Conservation (phyloP, 2,113 vertebrate species). For the Etheostoma cragini region DNA sequence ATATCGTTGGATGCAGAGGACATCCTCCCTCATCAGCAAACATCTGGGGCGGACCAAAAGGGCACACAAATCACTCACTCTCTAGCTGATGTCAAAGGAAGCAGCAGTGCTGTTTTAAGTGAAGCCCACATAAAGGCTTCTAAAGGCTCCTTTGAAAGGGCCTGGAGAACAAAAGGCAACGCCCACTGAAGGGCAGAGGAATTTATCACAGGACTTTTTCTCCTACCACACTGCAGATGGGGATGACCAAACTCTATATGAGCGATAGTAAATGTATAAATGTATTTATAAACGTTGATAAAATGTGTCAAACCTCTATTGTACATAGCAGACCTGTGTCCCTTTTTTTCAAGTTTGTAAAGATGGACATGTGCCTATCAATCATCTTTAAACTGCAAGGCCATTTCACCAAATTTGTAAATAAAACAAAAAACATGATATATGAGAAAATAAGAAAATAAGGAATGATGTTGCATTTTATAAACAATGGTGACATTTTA, state of each 20-base stretch:
- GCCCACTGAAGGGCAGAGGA: conserved; percentile 32
- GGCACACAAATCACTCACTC: conserved; percentile 74
- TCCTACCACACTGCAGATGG: neutral
- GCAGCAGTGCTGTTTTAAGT: conserved; percentile 51
- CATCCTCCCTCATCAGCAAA: conserved; percentile 72
- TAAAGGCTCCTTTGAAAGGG: conserved; percentile 55
- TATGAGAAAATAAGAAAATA: neutral
- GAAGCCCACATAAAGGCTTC: conserved; percentile 30
- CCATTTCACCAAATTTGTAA: neutral
- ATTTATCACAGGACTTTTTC: conserved; percentile 35
- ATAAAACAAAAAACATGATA: neutral
- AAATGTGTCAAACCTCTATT: conserved; percentile 1
- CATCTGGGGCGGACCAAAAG: conserved; percentile 65
- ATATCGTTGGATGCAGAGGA: conserved; percentile 46
- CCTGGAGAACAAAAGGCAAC: conserved; percentile 51
- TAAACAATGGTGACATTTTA: neutral
- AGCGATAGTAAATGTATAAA: neutral
- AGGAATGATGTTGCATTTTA: neutral
- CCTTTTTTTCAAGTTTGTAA: neutral
- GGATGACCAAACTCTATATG: neutral
- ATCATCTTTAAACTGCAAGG: neutral
- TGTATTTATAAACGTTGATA: neutral
- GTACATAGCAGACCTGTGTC: neutral
- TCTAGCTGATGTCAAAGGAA: conserved; percentile 56
- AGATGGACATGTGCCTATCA: neutral